Evolutionary conservation across 2,113 vertebrate species (phyloP).

Genomic region (Nothoprocta pentlandii): DNA sequence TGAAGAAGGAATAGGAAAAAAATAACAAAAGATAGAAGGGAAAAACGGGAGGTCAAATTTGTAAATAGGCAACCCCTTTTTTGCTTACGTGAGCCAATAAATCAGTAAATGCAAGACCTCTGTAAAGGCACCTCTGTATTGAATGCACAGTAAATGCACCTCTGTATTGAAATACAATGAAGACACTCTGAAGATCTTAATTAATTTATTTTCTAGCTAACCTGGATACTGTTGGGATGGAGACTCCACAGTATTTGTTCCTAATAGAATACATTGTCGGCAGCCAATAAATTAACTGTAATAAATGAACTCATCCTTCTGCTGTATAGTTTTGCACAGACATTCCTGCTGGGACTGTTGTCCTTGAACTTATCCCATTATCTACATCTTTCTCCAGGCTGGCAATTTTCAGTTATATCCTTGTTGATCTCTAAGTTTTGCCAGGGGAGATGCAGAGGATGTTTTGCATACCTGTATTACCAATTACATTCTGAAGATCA

Average conservation of each 20-base stretch:
- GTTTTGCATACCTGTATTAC: not conserved
- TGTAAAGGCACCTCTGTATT: not conserved
- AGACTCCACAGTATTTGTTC: conserved; percentile 21
- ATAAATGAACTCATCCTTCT: conserved; percentile 31
- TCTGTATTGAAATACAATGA: not conserved
- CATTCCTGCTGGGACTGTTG: not conserved
- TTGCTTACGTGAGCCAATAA: not conserved
- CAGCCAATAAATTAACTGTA: conserved; percentile 32
- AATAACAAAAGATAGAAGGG: not conserved
- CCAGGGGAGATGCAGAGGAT: not conserved
- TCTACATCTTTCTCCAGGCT: conserved; percentile 9
- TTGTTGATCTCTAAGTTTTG: conserved; percentile 4
- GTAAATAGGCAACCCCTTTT: not conserved
- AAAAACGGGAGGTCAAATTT: not conserved
- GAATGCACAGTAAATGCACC: not conserved
- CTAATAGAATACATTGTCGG: conserved; percentile 20
- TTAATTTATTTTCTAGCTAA: not conserved
- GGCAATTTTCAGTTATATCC: conserved; percentile 25
- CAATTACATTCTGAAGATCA: not conserved
- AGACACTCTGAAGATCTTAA: not conserved
- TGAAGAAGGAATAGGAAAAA: not conserved
- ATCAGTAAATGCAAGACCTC: not conserved
- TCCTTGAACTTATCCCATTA: conserved; percentile 13
- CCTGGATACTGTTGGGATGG: not conserved
- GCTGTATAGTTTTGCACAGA: rapidly evolving